Percentiles rank a stretch among this genome's conserved stretches.
phyloP scores from a whole-genome alignment of 2,797 vertebrate species.

The Smutsia temminckii region DNA sequence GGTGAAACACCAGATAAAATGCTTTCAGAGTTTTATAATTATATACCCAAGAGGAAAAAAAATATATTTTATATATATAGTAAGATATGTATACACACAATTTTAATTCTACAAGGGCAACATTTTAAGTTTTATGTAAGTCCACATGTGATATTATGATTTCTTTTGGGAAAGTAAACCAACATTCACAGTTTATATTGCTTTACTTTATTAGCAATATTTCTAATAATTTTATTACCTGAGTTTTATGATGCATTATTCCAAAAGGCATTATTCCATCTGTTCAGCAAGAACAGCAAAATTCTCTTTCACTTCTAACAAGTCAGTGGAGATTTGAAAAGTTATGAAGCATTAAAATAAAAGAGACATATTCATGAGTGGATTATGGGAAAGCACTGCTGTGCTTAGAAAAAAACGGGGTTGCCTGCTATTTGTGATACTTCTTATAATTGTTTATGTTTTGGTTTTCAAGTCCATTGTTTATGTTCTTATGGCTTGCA shows the following conservation, averaged over 20 bases:
- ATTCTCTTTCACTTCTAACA: neutral
- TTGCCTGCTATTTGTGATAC: neutral
- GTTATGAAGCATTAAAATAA: neutral
- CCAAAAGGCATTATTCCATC: neutral
- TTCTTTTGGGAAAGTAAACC: slow-evolving; percentile 30
- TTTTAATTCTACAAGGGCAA: neutral
- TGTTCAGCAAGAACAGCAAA: slow-evolving; percentile 19
- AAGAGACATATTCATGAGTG: neutral
- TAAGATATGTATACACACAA: neutral
- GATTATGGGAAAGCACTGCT: neutral
- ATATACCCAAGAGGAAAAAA: neutral
- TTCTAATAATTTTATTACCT: slow-evolving; percentile 50
- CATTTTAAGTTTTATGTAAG: slow-evolving; percentile 4
- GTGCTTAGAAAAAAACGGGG: neutral
- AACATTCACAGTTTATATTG: slow-evolving; percentile 12
- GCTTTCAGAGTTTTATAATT: neutral
- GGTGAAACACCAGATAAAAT: slow-evolving; percentile 61
- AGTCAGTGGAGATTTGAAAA: neutral
- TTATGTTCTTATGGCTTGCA: neutral
- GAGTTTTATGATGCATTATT: slow-evolving; percentile 35
- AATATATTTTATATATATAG: neutral
- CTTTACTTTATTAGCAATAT: slow-evolving; percentile 40
- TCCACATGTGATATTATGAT: neutral
- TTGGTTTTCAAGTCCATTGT: neutral
- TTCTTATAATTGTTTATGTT: neutral